Evolutionary conservation across 2,797 vertebrate species (phyloP), one percentile per base, ranked within the genome.

Genomic region (Urophycis tenuis): DNA sequence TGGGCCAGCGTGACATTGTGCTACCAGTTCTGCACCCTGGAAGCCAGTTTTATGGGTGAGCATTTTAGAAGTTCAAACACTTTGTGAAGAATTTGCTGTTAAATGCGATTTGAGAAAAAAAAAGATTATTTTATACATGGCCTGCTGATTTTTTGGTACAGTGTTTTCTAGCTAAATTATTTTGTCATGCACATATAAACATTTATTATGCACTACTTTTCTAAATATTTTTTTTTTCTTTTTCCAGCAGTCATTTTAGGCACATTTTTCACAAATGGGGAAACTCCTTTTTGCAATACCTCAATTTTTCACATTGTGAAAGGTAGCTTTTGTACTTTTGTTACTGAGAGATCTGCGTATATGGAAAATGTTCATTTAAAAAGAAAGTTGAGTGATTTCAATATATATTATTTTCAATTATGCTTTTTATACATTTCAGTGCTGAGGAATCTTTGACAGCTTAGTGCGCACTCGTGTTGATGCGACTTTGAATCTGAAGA

Each of bases 281-380:
- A 98, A 98, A 97, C 96, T 99, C 98, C 97, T 98, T 99, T 99
- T 98, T 99, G 96, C 98, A 99, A 99, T 99, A 99, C 97, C 97
- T 99, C 97, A 99, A 98, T 99, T 99, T 99, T 99, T 99, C 98
- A 99, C 98, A 98, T 99, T 98, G 97, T 98, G 97, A 98, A 99
- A 98, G 97, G 96, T 99, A 99, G 97, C 97, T 99, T 99, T 99
- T 99, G 96, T 99, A 99, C 97, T 99, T 99, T 99, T 99, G 97
- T 99, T 99, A 98, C 96, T 97, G 97, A 98, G 95, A 99, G 97
- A 99, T 98, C 96, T 98, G 97, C 97, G 97, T 98, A 98, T 98
- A 99, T 92, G 92, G 94, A 93, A 71, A 93, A 92, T 91, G 96
- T 98, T 98, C 94, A 96, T 97, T 99, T 97, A 89, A 91, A 85